Conservation (phyloP, 1,140 invertebrate species). For the Orius laevigatus region DNA sequence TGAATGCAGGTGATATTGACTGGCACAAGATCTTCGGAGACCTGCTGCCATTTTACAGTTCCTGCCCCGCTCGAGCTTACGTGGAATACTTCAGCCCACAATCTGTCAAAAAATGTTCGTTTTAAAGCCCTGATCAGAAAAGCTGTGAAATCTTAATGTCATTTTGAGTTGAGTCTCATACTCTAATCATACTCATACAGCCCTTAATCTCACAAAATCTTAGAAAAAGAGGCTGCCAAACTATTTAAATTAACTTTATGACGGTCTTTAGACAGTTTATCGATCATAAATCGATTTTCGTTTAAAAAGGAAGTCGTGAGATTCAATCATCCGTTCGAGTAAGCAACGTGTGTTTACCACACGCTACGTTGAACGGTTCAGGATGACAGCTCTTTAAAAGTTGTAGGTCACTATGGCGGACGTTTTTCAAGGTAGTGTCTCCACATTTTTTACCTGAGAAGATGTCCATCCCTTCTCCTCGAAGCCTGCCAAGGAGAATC, state of each 20-base stretch:
- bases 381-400: neutral
- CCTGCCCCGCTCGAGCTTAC: constrained; percentile 77
- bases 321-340: too few relatives aligned
- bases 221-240: neutral
- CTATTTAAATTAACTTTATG: neutral
- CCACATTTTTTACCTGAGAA: constrained; percentile 55
- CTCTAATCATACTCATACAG: too few relatives aligned
- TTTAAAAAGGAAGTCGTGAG: too few relatives aligned
- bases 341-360: too few relatives aligned
- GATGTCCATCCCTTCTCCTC: constrained; percentile 70
- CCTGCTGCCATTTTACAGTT: constrained; percentile 89
- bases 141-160: too few relatives aligned
- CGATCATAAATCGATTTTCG: neutral
- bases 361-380: too few relatives aligned
- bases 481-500: constrained; percentile 82
- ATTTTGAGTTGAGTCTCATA: too few relatives aligned
- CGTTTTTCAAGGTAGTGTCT: neutral
- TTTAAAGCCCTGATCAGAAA: neutral
- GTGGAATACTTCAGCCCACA: constrained; percentile 96
- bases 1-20: constrained; percentile 95
- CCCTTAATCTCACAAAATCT: neutral
- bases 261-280: neutral
- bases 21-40: constrained; percentile 92
- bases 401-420: neutral
- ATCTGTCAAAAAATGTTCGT: constrained; percentile 37